Evolutionary conservation across 2,113 vertebrate species (phyloP).

Genomic region (Ardeotis arabs): DNA sequence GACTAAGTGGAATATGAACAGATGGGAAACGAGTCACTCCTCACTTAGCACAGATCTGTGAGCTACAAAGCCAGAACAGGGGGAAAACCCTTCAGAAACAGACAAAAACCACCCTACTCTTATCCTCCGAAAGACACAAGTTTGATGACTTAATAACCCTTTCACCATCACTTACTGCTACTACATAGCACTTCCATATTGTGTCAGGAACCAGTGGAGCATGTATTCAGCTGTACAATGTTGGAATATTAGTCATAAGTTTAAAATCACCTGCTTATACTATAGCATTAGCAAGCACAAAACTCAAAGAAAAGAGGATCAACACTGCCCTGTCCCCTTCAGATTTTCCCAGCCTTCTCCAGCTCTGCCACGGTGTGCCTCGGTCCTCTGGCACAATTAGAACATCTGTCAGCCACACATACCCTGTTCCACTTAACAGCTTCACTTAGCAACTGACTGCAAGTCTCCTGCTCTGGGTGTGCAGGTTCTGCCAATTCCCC

Average conservation of each 20-base stretch:
- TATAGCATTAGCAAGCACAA: not conserved
- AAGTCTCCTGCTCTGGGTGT: not conserved
- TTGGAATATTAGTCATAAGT: not conserved
- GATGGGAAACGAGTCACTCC: conserved; percentile 39
- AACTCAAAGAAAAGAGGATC: not conserved
- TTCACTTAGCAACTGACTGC: conserved; percentile 33
- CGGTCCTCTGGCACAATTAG: not conserved
- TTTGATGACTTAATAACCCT: not conserved
- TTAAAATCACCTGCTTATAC: not conserved
- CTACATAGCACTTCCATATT: not conserved
- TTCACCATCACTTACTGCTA: not conserved
- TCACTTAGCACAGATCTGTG: not conserved
- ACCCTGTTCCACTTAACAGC: conserved; percentile 24
- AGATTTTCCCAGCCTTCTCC: not conserved
- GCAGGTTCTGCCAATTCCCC: conserved; percentile 37
- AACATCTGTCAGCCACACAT: conserved; percentile 37
- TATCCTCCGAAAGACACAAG: not conserved
- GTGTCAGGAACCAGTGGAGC: not conserved
- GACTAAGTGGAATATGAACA: conserved; percentile 34
- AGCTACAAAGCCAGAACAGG: not conserved
- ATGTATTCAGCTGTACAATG: fast-evolving
- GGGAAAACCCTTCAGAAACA: not conserved
- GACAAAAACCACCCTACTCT: not conserved
- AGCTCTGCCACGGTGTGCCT: not conserved
- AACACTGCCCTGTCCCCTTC: not conserved